Evolutionary conservation across 2,113 vertebrate species (phyloP), one percentile per base, ranked within the genome.

Genomic region (Tragelaphus imberbis): DNA sequence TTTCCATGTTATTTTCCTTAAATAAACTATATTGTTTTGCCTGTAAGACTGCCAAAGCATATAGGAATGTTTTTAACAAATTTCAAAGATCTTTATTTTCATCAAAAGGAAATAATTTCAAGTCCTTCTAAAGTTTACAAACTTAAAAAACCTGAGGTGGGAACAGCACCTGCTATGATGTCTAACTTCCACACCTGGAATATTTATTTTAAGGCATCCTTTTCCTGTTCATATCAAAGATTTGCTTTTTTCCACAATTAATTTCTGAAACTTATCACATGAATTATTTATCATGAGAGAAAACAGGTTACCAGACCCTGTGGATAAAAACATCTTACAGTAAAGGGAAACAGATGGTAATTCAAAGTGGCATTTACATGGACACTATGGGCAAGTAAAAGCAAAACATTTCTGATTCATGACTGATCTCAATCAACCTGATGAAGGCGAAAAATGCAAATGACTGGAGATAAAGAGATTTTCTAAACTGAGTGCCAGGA

Each of bases 1-100:
- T 97, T 91, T 33, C 55, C 21, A 63, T 82, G 25, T 97, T 94
- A 93, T 90, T 96, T 97, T 91, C 80, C 49, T 92, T 91, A 93
- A 19, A 93, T 87, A 87, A 95, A 95, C 40, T 88, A 81, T 25
- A 94, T 51, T 87, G 65, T 95, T 96, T 97, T 91, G 84, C 27
- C 88, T 95, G 79, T 68, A 88, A 91, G 94, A 97, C 36, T 95
- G 58, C 80, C 88, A 49, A 90, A 90, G 59, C 56, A 93, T 21
- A 93, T 91, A 95, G 55, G 49, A 92, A 93, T 82, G 58, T 15
- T 82, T 95, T 92, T 87, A 59, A 71, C 30, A 75, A 90, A 95
- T 94, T 94, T 91, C 84, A 96, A 96, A 91, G 27, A 75, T 40
- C 8, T 8, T 65, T 90, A 80, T 89, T 95, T 96, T 91, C 86